Conservation (phyloP, 1,140 invertebrate species). For the Holcopasites calliopsidis region DNA sequence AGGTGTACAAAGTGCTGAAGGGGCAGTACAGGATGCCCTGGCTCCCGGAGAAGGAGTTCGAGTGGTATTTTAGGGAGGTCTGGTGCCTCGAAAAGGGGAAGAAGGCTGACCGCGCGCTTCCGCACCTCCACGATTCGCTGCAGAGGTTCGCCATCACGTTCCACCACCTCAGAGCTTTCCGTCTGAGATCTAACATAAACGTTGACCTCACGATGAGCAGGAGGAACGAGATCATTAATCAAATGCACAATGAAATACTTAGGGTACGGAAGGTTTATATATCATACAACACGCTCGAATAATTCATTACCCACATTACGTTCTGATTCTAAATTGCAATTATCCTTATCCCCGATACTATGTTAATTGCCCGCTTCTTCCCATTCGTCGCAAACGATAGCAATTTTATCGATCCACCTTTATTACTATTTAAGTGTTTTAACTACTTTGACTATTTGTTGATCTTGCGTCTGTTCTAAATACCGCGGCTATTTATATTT, state of each 20-base stretch:
- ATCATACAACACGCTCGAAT: not conserved
- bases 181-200: slow-evolving; percentile 69
- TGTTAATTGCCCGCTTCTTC: no score
- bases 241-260: slow-evolving; percentile 73
- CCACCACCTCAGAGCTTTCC: slow-evolving; percentile 67
- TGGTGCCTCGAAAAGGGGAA: slow-evolving; percentile 75
- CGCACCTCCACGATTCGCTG: slow-evolving; percentile 73
- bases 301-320: no score
- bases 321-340: not conserved
- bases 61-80: slow-evolving; percentile 74
- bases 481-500: no score
- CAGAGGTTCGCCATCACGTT: slow-evolving; percentile 79
- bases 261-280: slow-evolving; percentile 61
- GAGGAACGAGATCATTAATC: slow-evolving; percentile 70
- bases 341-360: no score
- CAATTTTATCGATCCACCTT: no score
- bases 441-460: no score
- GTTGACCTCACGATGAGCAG: slow-evolving; percentile 62
- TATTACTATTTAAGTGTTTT: no score
- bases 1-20: slow-evolving; percentile 76
- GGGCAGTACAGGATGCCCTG: slow-evolving; percentile 75
- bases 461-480: no score
- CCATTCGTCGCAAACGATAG: no score
- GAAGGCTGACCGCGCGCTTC: slow-evolving; percentile 74
- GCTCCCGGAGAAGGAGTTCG: slow-evolving; percentile 75